phyloP scores from a whole-genome alignment of 2,797 vertebrate species.

The Australoheros facetus region DNA sequence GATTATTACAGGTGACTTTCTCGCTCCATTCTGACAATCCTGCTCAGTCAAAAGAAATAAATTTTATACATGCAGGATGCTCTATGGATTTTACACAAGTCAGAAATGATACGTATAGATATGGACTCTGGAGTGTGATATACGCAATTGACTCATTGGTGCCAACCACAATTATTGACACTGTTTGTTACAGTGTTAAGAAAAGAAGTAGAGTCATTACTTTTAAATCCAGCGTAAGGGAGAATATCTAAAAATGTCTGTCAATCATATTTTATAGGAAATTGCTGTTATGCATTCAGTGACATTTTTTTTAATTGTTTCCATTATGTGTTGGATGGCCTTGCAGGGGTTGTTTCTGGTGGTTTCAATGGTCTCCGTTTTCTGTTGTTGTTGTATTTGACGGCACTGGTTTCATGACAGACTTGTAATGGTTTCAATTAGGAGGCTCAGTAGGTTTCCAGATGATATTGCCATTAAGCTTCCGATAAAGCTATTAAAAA shows the following conservation, averaged over 20 bases:
- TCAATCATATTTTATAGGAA: background rate
- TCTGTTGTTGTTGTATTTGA: background rate
- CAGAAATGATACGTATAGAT: background rate
- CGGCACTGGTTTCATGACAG: background rate
- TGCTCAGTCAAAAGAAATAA: slow-evolving; percentile 31
- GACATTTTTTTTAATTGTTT: background rate
- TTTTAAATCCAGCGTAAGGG: background rate
- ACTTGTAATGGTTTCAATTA: slow-evolving; percentile 6
- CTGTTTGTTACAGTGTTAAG: background rate
- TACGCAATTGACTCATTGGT: background rate
- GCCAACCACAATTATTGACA: slow-evolving; percentile 13
- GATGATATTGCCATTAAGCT: slow-evolving; percentile 1
- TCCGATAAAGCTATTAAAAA: background rate
- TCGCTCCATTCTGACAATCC: slow-evolving; percentile 15
- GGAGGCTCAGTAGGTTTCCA: background rate
- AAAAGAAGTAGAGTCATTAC: background rate
- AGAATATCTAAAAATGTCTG: background rate
- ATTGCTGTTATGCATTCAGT: background rate
- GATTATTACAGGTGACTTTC: slow-evolving; percentile 22
- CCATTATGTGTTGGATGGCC: background rate
- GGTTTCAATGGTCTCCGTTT: background rate
- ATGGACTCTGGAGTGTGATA: background rate
- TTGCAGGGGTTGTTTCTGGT: background rate
- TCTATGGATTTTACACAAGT: slow-evolving; percentile 10
- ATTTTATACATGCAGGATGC: background rate